Base-by-base conservation (phyloP, 2,888 invertebrate genomes). In the Spilosoma lubricipeda region DNA sequence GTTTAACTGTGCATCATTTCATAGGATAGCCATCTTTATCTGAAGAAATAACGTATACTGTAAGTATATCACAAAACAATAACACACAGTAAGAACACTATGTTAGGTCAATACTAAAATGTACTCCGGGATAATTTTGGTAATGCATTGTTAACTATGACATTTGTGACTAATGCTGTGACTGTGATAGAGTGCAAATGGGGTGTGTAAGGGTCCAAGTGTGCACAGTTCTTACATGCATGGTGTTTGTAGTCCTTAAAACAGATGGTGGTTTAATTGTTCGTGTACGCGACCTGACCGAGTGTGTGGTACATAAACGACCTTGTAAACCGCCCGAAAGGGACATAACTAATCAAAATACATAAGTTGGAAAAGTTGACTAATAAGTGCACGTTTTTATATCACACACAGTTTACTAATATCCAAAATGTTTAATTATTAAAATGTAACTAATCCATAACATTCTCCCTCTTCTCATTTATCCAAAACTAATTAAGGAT, bases 1-100 rank as follows among this genome's bases (percentile, higher is more conserved):
- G 96, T 97, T 97, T 97, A 97, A 97, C 97, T 97, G 96, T 97
- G 96, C 96, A 96, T 96, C 97, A 96, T 96, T 96, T 96, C 96
- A 96, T 97, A 97, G 97, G 97, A 97, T 97, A 96, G 96, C 96
- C 96, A 96, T 96, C 96, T 96, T 94, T 96, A 95, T 95, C 93
- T 95, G 96, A 96, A 96, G 96, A 96, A 94, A 95, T 96, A 94
- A 95, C 90, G 92, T 94, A 92, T 95, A 93, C 96, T 96, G 96
- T 96, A 96, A 96, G 95, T 95, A 96, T 96, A 93, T 94, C 94
- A 95, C 94, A 93, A 93, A 94, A 90, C 94, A 94, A 95, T 95
- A 95, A 95, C 95, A 95, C 94, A 94, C 94, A 92, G 92, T 94
- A 93, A 93, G 90, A 91, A 95, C 94, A 94, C 93, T 93, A 91